A percentile compares a stretch with the other conserved stretches of the same genome.
phyloP scores from a whole-genome alignment of 1,140 invertebrate species.

The Drosophila athabasca region DNA sequence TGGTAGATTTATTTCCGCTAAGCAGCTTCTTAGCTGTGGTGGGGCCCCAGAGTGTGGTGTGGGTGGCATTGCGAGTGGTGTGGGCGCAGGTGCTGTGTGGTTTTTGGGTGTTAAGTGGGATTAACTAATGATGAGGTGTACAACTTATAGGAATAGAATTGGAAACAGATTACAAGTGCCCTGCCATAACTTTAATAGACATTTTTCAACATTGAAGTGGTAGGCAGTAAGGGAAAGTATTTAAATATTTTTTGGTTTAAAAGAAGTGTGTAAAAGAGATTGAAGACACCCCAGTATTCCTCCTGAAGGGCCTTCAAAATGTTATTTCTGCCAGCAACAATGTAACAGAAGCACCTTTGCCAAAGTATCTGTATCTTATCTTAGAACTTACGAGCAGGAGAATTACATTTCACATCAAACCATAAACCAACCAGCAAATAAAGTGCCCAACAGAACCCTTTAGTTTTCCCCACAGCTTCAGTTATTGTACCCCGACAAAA shows the following conservation, averaged over 20 bases:
- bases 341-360: too few relatives aligned
- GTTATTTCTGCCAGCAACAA: too few relatives aligned
- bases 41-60: conserved; percentile 25
- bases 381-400: not conserved
- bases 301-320: too few relatives aligned
- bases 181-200: not conserved
- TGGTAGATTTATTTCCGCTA: conserved; percentile 63
- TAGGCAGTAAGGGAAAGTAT: too few relatives aligned
- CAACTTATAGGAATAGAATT: not conserved
- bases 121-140: conserved; percentile 40
- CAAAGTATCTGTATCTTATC: too few relatives aligned
- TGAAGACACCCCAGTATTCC: too few relatives aligned
- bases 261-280: too few relatives aligned
- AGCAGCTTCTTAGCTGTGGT: conserved; percentile 20
- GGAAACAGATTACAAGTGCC: conserved; percentile 28
- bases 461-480: not conserved
- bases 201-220: too few relatives aligned
- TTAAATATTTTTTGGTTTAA: too few relatives aligned
- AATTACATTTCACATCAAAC: not conserved
- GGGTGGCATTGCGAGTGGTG: conserved; percentile 32
- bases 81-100: conserved; percentile 42
- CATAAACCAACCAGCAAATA: too few relatives aligned
- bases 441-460: too few relatives aligned
- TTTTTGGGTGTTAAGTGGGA: conserved; percentile 37
- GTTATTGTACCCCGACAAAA: not conserved